These are phyloP conservation scores for Tromatobia lineatoria DNA, from an alignment of 2,888 invertebrate species.

Conservation along the genomic window DNA sequence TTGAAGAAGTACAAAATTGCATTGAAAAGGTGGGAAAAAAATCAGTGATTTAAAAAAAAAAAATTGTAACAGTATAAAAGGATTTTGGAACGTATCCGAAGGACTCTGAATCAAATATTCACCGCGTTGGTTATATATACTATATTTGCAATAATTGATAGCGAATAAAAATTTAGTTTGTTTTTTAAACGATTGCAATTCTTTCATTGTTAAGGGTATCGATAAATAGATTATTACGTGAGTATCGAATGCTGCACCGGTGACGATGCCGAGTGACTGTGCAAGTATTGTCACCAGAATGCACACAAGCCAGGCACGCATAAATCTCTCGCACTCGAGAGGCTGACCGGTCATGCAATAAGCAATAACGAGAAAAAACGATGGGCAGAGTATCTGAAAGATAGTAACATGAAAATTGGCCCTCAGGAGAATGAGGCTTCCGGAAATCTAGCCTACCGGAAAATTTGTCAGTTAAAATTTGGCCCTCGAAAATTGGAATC, in stretches of 20 bases:
- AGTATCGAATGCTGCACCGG: conserved; percentile 90
- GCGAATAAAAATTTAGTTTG: neutral
- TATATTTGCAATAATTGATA: conserved; percentile 16
- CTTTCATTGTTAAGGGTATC: neutral
- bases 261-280: conserved; percentile 91
- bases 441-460: too few relatives aligned
- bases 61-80: too few relatives aligned
- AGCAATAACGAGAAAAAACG: conserved; percentile 90
- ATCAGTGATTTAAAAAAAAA: too few relatives aligned
- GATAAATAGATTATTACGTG: conserved; percentile 85
- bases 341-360: conserved; percentile 94
- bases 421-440: too few relatives aligned
- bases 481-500: too few relatives aligned
- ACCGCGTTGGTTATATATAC: too few relatives aligned
- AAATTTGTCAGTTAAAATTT: too few relatives aligned
- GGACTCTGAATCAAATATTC: too few relatives aligned
- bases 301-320: conserved; percentile 89
- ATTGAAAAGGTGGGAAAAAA: too few relatives aligned
- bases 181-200: conserved; percentile 14
- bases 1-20: too few relatives aligned
- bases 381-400: conserved; percentile 90
- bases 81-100: too few relatives aligned
- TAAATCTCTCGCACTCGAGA: conserved; percentile 87
- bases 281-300: conserved; percentile 90
- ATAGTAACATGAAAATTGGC: conserved; percentile 34